phyloP scores from a whole-genome alignment of 1,140 invertebrate species.

The Panulirus ornatus region DNA sequence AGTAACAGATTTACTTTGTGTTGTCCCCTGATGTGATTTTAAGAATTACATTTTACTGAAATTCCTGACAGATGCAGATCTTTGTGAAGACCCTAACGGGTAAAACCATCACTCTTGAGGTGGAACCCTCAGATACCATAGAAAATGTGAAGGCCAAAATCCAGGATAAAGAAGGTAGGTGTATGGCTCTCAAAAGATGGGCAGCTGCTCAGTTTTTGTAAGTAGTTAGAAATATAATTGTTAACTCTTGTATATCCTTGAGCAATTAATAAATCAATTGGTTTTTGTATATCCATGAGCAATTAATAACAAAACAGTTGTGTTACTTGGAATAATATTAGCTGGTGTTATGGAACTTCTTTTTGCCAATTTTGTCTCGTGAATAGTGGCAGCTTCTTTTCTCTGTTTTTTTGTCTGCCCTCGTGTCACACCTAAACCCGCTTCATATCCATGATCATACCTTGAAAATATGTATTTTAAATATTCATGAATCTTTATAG shows the following conservation, averaged over 20 bases:
- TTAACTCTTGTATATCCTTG: not conserved
- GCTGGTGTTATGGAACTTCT: not conserved
- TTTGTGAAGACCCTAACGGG: constrained; percentile 90
- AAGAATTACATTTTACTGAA: too few species aligned
- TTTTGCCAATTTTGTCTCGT: not conserved
- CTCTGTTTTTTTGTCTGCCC: not conserved
- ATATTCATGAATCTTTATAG: not conserved
- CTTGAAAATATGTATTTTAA: not conserved
- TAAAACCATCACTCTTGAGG: constrained; percentile 81
- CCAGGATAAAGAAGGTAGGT: constrained; percentile 87
- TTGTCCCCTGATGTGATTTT: too few species aligned
- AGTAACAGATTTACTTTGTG: too few species aligned
- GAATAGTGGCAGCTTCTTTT: not conserved
- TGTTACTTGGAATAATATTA: not conserved
- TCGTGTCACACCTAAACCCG: not conserved
- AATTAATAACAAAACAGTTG: too few species aligned
- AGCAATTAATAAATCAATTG: not conserved
- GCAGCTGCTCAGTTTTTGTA: constrained; percentile 76
- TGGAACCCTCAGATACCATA: constrained; percentile 57
- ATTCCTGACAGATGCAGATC: constrained; percentile 89
- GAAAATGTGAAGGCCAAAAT: constrained; percentile 83
- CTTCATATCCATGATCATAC: not conserved
- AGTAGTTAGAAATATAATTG: not conserved
- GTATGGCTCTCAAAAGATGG: constrained; percentile 84
- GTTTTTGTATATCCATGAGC: too few species aligned